Base-by-base conservation (phyloP, 2,797 vertebrate genomes). In the Sitta carolinensis region DNA sequence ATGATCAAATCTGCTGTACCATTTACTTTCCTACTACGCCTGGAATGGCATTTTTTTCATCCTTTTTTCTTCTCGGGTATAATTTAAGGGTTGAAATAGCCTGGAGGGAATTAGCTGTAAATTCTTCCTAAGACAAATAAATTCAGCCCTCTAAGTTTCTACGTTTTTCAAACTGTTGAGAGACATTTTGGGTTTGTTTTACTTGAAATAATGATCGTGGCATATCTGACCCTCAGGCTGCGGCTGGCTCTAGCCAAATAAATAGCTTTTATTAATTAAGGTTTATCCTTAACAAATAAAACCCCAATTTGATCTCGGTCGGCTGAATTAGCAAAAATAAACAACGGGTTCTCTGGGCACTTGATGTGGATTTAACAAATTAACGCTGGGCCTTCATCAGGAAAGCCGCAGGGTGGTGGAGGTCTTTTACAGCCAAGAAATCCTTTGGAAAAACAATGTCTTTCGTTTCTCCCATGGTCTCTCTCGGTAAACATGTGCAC, bases 231-330 rank as follows among this genome's bases (percentile, higher is more conserved):
- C 98, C 95, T 57, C 34, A 62, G 97, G 96, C 97, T 90, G 84
- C 16, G 4, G 92, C 59, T 20, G 3, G 84, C 94, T 95, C 95
- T 97, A 97, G 97, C 93, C 97, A 98, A 98, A 98, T 98, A 98
- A 97, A 98, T 98, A 98, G 93, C 91, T 97, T 98, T 98, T 98
- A 98, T 98, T 98, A 98, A 98, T 98, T 98, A 98, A 97, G 97
- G 96, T 96, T 97, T 96, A 96, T 97, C 96, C 95, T 93, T 94
- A 94, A 97, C 97, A 94, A 97, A 97, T 96, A 96, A 97, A 96
- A 96, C 94, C 90, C 75, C 93, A 80, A 93, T 83, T 94, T 86
- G 96, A 97, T 96, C 93, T 94, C 84, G 72, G 96, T 92, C 70
- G 85, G 95, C 96, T 91, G 93, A 90, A 93, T 96, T 97, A 97